Conservation (phyloP, 1,140 invertebrate genomes). For the Drosophila nigrodunni region DNA sequence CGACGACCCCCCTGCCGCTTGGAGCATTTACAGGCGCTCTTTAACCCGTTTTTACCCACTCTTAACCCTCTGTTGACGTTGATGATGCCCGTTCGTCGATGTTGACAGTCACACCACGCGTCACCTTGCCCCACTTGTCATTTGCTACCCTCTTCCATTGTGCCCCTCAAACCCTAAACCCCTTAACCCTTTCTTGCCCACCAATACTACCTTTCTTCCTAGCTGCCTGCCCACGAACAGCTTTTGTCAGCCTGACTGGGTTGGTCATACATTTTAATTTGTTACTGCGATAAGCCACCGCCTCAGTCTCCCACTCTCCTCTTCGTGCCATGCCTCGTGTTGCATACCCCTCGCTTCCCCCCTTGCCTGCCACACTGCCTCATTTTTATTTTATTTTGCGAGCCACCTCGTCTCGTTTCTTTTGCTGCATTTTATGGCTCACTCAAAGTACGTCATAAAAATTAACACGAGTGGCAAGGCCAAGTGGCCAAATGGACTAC, state of each 20-base stretch:
- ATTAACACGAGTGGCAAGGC: slow-evolving; percentile 64
- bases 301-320: slow-evolving; percentile 10
- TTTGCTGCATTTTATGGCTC: slow-evolving; percentile 66
- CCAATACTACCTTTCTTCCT: too few relatives aligned
- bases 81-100: slow-evolving; percentile 9
- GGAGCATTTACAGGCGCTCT: too few relatives aligned
- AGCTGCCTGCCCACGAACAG: background rate
- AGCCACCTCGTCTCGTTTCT: slow-evolving; percentile 11
- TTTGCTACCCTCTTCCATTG: too few relatives aligned
- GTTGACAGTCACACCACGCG: slow-evolving; percentile 15
- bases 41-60: too few relatives aligned
- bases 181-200: too few relatives aligned
- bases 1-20: too few relatives aligned
- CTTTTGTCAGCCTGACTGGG: slow-evolving; percentile 33
- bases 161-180: too few relatives aligned
- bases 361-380: background rate
- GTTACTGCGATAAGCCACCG: slow-evolving; percentile 61
- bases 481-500: slow-evolving; percentile 38
- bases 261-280: slow-evolving; percentile 73
- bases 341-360: background rate
- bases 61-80: background rate
- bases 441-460: slow-evolving; percentile 78
- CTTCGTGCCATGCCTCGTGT: background rate
- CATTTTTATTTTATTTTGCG: background rate
- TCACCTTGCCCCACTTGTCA: slow-evolving; percentile 63